phyloP scores from a whole-genome alignment of 1,140 invertebrate species.

The Sinella curviseta region DNA sequence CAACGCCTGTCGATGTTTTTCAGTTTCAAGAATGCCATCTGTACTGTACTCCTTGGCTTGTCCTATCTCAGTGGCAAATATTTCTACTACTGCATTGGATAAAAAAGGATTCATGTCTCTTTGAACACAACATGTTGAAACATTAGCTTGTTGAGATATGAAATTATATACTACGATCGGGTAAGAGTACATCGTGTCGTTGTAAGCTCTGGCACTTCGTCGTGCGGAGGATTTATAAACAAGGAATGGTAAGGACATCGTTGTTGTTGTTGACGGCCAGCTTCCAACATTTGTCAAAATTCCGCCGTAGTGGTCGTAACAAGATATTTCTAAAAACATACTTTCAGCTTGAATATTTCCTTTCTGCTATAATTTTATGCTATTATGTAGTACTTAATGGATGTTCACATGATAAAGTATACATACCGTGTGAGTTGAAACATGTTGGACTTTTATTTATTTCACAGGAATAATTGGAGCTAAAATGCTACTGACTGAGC shows the following conservation, averaged over 20 bases:
- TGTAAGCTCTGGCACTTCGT: slow-evolving; percentile 5
- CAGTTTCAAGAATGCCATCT: background rate
- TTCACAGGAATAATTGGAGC: too few relatives aligned
- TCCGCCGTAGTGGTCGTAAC: too few relatives aligned
- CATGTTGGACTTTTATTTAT: too few relatives aligned
- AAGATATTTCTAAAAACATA: too few relatives aligned
- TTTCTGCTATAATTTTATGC: too few relatives aligned
- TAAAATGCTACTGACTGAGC: too few relatives aligned
- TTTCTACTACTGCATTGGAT: slow-evolving; percentile 21
- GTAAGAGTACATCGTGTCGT: background rate
- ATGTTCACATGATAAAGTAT: too few relatives aligned
- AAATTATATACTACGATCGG: background rate
- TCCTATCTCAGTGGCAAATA: slow-evolving; percentile 30
- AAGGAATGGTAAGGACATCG: background rate
- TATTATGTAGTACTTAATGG: too few relatives aligned
- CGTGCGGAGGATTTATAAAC: background rate
- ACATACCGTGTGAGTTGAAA: too few relatives aligned
- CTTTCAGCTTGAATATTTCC: too few relatives aligned
- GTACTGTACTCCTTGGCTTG: slow-evolving; percentile 26
- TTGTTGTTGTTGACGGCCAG: too few relatives aligned
- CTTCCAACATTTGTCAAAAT: too few relatives aligned
- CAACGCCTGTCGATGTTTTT: slow-evolving; percentile 33
- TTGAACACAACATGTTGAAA: background rate
- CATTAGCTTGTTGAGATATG: background rate
- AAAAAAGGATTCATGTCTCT: slow-evolving; percentile 53